These are phyloP conservation scores for Sebastes itinus DNA, from an alignment of 2,797 vertebrate species.

Conservation along the genomic window DNA sequence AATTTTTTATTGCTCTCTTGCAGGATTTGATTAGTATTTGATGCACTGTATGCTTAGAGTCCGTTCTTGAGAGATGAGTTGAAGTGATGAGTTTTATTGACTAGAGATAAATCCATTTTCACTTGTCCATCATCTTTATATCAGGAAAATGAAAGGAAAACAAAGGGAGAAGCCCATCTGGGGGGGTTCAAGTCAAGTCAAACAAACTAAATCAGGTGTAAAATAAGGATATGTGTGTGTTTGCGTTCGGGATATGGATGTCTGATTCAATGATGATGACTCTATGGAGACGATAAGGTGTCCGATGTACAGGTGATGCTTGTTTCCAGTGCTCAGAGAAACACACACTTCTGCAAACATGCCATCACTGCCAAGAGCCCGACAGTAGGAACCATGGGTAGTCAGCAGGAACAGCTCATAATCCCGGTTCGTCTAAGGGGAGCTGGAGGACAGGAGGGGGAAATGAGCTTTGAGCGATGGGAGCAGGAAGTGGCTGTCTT, in stretches of 20 bases:
- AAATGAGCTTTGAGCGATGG: neutral
- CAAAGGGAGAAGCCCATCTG: neutral
- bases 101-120: conserved; percentile 46
- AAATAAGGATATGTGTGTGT: neutral
- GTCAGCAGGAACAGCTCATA: conserved; percentile 34
- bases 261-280: neutral
- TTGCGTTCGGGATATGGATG: neutral
- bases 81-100: conserved; percentile 42
- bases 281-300: neutral
- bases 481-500: conserved; percentile 2
- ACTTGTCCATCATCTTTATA: conserved; percentile 48
- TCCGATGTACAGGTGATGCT: neutral
- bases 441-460: conserved; percentile 16
- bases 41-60: conserved; percentile 42
- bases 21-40: conserved; percentile 54
- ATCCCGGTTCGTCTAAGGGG: conserved; percentile 1
- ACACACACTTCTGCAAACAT: conserved; percentile 11
- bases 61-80: conserved; percentile 23
- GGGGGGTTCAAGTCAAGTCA: neutral
- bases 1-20: conserved; percentile 38
- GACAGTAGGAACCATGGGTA: neutral
- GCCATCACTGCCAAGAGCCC: conserved; percentile 5
- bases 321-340: conserved; percentile 1
- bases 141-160: conserved; percentile 34
- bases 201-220: neutral